These are phyloP conservation scores for Delia radicum DNA, from an alignment of 1,140 invertebrate genomes.

Conservation along the genomic window DNA sequence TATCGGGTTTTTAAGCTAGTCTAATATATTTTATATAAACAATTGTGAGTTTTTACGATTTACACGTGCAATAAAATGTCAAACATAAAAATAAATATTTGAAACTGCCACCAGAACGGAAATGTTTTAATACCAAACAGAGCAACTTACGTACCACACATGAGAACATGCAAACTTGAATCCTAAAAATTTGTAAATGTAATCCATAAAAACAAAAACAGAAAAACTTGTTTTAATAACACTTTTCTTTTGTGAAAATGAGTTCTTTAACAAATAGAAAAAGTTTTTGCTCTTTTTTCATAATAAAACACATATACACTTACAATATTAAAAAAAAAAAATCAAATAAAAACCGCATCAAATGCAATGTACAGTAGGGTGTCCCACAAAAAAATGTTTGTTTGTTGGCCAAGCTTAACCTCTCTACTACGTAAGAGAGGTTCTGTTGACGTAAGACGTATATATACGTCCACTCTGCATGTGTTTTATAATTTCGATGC, in stretches of 20 bases:
- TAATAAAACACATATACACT: background rate
- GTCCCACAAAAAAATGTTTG: background rate
- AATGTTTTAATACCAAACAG: background rate
- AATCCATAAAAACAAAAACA: background rate
- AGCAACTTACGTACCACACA: background rate
- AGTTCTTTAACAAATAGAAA: conserved; percentile 12
- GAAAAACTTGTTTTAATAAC: background rate
- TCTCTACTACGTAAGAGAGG: no score
- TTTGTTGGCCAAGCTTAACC: no score
- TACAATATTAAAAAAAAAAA: background rate
- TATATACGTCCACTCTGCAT: no score
- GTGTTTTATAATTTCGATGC: no score
- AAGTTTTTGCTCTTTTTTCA: background rate
- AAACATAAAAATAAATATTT: background rate
- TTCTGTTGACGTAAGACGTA: no score
- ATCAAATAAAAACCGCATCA: conserved; percentile 18
- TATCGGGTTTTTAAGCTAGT: no score
- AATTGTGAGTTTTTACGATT: no score
- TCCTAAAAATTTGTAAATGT: background rate
- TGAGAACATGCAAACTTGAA: background rate
- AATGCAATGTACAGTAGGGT: background rate
- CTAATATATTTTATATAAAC: no score
- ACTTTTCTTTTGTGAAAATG: conserved; percentile 16
- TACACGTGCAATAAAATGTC: background rate
- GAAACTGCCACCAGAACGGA: background rate